Base-by-base conservation (phyloP, 2,113 vertebrate species). In the Hymenochirus boettgeri region DNA sequence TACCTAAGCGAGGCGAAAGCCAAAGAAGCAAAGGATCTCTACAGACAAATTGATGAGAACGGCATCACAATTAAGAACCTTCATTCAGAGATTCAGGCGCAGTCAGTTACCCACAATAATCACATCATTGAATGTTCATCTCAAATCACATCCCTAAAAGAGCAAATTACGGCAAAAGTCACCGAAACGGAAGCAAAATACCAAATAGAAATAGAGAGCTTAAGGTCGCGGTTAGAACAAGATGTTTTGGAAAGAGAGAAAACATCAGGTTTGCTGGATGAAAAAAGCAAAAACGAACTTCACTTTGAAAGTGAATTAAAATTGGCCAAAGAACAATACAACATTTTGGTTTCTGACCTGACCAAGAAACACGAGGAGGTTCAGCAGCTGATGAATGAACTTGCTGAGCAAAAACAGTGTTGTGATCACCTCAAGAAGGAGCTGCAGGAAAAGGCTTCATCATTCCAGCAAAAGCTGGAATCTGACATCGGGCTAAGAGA, bases 131-230 rank as follows among this genome's bases (percentile, higher is more conserved):
- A 92, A 46, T 89, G 87, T 5, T 82, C 90, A 65, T 76, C 82
- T 2, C 87, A 86, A 24, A 80, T 92, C n/a, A n/a, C 61, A 2
- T 82, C 86, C 3, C 73, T 94, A 18, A 91, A 90, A 73, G 86
- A 91, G 5, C 89, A 90, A 60, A 67, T 91, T n/a, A n/a, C n/a
- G n/a, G n/a, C n/a, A n/a, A 89, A 81, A 46, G 65, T 89, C 1
- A 81, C 87, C 42, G 80, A 87, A 74, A 79, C 76, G 0, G 80
- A 90, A 19, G 72, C 48, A 35, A 79, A 76, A 59, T 63, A 70
- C 17, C 77, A 61, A 35, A 73, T 78, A 61, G n/a, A 84, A 75
- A 64, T 1, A 0, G 79, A 81, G 8, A 62, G 23, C 52, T 74
- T 88, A 15, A 74, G 76, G 59, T 72, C 62, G 13, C 86, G 88